Percentiles rank a stretch among this genome's conserved stretches.
phyloP scores from a whole-genome alignment of 2,888 invertebrate genomes.

The Drosophila stalkeri region DNA sequence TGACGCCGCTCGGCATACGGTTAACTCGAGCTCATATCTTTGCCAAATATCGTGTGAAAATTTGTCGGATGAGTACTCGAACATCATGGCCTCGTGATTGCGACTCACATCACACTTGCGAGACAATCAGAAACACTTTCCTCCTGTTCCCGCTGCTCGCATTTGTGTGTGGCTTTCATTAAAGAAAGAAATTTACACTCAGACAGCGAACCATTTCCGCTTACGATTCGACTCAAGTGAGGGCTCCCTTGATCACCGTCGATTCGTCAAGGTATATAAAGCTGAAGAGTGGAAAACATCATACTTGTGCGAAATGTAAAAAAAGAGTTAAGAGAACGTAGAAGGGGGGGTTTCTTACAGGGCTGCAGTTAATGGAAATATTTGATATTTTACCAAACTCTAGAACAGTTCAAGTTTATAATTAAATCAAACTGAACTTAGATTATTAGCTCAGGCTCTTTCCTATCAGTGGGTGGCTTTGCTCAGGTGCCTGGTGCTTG shows the following conservation, averaged over 20 bases:
- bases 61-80: conserved; percentile 22
- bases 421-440: background rate
- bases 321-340: conserved; percentile 20
- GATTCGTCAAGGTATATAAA: conserved; percentile 71
- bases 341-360: conserved; percentile 42
- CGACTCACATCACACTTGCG: conserved; percentile 23
- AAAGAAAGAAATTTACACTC: conserved; percentile 49
- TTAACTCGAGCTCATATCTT: conserved; percentile 56
- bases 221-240: conserved; percentile 47
- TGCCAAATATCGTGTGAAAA: conserved; percentile 75
- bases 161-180: conserved; percentile 52
- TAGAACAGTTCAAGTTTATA: background rate
- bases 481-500: background rate
- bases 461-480: conserved; percentile 2
- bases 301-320: conserved; percentile 36
- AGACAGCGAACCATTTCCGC: conserved; percentile 60
- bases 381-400: background rate
- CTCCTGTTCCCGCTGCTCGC: background rate
- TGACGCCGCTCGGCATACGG: conserved; percentile 7
- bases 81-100: conserved; percentile 16
- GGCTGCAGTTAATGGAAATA: background rate
- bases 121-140: conserved; percentile 34
- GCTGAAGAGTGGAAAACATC: conserved; percentile 19
- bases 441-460: background rate
- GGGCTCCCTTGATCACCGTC: conserved; percentile 51